Base-by-base conservation (phyloP, 2,113 vertebrate species). In the Stegostoma tigrinum region DNA sequence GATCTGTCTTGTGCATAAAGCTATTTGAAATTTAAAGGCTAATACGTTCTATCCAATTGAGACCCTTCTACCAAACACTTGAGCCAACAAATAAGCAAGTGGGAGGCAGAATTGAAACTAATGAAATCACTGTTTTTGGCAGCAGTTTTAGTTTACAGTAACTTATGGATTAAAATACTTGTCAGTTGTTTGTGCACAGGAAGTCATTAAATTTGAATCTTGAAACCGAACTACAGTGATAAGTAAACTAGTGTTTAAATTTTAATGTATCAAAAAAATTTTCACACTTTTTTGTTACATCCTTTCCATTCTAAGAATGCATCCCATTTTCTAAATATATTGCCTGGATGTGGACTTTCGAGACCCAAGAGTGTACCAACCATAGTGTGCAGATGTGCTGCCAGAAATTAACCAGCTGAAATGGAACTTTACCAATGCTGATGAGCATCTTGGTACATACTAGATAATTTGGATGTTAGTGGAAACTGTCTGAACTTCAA, bases 121-220 rank as follows among this genome's bases (percentile, higher is more conserved):
- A 83, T 83, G 80, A 42, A 83, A 42, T 83, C 78, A 38, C 75
- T n/a, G n/a, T 80, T 42, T 42, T 42, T 38, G 80, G 80, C 27
- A 90, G 87, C 52, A 90, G 34, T 90, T 90, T 90, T 90, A 90
- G 64, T 90, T 90, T 61, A 30, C 52, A 64, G 48, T 90, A 34
- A 61, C 34, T 45, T 83, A n/a, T 64, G 4, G 8, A 61, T 61
- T 64, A n/a, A 34, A 34, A 34, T 90, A 45, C 5, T 83, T 83
- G 30, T 61, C 52, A 90, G 52, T 64, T 15, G 87, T 30, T 30
- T 90, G 38, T 83, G 80, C 19, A 45, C 38, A 42, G 17, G 80
- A 90, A 61, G 24, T 48, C 23, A n/a, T 30, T 19, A 89, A 38
- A 38, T 55, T 61, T 34, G 30, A 55, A 30, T 64, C 30, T 90